phyloP scores from a whole-genome alignment of 1,140 invertebrate species.

The Stratiolaelaps scimitus region DNA sequence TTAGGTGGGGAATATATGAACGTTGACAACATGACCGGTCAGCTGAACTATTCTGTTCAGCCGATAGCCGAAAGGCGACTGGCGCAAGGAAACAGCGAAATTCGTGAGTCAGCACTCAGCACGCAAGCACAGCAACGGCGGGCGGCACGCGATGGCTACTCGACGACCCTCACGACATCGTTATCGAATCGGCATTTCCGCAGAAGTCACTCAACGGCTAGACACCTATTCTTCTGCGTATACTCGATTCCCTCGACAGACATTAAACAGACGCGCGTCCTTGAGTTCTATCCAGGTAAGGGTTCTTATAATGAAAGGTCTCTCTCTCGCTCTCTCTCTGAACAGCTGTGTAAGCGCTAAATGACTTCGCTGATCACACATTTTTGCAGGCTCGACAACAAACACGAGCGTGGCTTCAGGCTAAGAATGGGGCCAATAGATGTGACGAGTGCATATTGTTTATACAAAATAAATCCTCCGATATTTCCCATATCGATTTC shows the following conservation, averaged over 20 bases:
- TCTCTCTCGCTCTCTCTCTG: too few species aligned
- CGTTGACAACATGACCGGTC: slow-evolving; percentile 9
- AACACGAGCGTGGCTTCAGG: too few species aligned
- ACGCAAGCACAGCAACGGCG: neutral
- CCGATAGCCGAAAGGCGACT: neutral
- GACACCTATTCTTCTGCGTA: slow-evolving; percentile 25
- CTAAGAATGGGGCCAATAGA: too few species aligned
- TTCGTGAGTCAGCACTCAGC: too few species aligned
- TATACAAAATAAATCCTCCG: too few species aligned
- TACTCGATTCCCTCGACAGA: slow-evolving; percentile 19
- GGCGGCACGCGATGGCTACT: slow-evolving; percentile 1
- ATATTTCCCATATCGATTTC: too few species aligned
- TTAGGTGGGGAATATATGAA: slow-evolving; percentile 20
- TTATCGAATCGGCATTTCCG: slow-evolving; percentile 12
- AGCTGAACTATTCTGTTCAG: slow-evolving; percentile 7
- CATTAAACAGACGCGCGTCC: slow-evolving; percentile 18
- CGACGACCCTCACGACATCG: slow-evolving; percentile 11
- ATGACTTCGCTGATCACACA: too few species aligned
- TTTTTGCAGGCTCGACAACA: too few species aligned
- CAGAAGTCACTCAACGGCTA: neutral
- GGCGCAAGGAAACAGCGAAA: too few species aligned
- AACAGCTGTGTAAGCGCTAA: too few species aligned
- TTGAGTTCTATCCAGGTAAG: slow-evolving; percentile 24
- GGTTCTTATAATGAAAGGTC: neutral
- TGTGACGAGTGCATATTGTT: too few species aligned